phyloP scores from a whole-genome alignment of 2,888 invertebrate genomes.

The Operophtera brumata region DNA sequence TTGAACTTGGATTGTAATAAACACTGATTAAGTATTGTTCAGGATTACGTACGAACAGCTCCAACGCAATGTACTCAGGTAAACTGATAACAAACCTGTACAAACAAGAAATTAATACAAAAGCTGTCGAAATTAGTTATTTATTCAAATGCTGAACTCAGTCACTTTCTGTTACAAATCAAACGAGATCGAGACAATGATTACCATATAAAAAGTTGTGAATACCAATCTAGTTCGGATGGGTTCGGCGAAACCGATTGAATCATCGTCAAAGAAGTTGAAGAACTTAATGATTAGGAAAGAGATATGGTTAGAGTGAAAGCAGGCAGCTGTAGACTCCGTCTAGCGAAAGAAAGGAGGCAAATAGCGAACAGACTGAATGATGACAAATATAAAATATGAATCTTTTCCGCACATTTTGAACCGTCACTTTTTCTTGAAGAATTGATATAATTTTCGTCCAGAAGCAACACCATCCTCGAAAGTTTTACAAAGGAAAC shows the following conservation, averaged over 20 bases:
- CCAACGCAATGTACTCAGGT: no score
- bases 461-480: slow-evolving; percentile 9
- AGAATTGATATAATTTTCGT: not conserved
- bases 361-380: not conserved
- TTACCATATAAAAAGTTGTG: not conserved
- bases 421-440: not conserved
- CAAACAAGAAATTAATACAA: not conserved
- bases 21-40: no score
- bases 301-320: no score
- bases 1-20: no score
- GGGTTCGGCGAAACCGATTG: not conserved
- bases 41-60: no score
- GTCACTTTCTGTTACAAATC: not conserved
- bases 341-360: not conserved
- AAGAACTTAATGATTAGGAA: not conserved
- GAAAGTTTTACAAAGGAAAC: slow-evolving; percentile 26
- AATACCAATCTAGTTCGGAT: not conserved
- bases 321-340: not conserved
- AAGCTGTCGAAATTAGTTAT: not conserved
- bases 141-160: not conserved
- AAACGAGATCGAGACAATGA: not conserved
- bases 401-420: not conserved
- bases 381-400: no score
- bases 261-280: not conserved
- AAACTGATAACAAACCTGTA: no score